phyloP scores from a whole-genome alignment of 2,797 vertebrate species.

The Schizopygopsis pylzovi region DNA sequence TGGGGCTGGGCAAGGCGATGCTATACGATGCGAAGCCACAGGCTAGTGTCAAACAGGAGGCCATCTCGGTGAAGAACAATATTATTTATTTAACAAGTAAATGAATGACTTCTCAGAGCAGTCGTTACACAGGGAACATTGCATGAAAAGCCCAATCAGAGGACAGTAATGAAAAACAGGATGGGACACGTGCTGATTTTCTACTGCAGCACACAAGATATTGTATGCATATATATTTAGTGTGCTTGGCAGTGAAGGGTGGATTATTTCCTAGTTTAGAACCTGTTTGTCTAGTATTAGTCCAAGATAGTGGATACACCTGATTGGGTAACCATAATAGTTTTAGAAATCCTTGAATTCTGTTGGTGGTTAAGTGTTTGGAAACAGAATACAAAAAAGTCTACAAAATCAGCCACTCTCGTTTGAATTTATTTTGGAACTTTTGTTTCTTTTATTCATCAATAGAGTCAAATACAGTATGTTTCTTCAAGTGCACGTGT shows the following conservation, averaged over 20 bases:
- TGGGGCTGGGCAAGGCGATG: slow-evolving; percentile 46
- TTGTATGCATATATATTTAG: not conserved
- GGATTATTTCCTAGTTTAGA: slow-evolving; percentile 12
- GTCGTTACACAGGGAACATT: not conserved
- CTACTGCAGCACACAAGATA: not conserved
- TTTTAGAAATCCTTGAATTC: slow-evolving; percentile 37
- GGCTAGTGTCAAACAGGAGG: slow-evolving; percentile 15
- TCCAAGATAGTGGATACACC: slow-evolving; percentile 27
- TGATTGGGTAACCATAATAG: slow-evolving; percentile 51
- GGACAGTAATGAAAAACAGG: slow-evolving; percentile 15
- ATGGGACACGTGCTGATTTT: not conserved
- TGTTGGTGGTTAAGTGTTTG: slow-evolving; percentile 60
- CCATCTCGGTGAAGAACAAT: not conserved
- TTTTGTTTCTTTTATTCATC: not conserved
- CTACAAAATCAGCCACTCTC: not conserved
- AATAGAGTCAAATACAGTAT: not conserved
- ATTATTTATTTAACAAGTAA: slow-evolving; percentile 20
- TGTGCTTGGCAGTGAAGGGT: not conserved
- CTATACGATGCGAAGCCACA: slow-evolving; percentile 61
- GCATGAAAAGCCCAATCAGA: not conserved
- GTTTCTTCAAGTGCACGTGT: not conserved
- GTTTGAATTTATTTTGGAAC: not conserved
- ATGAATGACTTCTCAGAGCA: not conserved
- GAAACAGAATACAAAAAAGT: slow-evolving; percentile 59
- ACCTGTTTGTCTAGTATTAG: slow-evolving; percentile 3